A percentile compares a stretch with the other conserved stretches of the same genome.
These are phyloP conservation scores for Istiophorus platypterus DNA, from an alignment of 2,113 vertebrate species.

Conservation along the genomic window DNA sequence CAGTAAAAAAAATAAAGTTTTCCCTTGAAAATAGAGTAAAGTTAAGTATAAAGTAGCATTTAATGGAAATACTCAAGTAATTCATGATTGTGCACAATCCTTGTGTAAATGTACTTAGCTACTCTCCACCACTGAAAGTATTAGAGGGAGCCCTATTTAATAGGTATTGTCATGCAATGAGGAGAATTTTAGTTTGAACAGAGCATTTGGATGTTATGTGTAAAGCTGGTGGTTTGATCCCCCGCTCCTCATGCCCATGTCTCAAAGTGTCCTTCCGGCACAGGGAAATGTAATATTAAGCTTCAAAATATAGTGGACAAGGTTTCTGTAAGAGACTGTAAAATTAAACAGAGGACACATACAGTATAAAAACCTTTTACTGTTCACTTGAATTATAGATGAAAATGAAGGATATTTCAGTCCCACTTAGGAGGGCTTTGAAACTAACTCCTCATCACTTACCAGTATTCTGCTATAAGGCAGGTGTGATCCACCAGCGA, in stretches of 20 bases:
- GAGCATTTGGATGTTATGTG: neutral
- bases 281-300: too few relatives aligned
- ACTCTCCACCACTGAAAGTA: neutral
- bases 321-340: slow-evolving; percentile 1
- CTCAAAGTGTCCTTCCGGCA: too few relatives aligned
- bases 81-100: neutral
- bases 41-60: neutral
- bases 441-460: slow-evolving; percentile 43
- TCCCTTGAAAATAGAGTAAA: neutral
- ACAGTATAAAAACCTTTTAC: slow-evolving; percentile 25
- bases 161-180: neutral
- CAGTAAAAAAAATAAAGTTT: too few relatives aligned
- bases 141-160: neutral
- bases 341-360: slow-evolving; percentile 28
- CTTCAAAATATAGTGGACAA: neutral
- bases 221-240: neutral
- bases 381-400: slow-evolving; percentile 64
- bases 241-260: neutral
- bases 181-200: neutral
- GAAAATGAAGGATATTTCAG: slow-evolving; percentile 55
- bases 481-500: slow-evolving; percentile 20
- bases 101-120: neutral
- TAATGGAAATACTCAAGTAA: neutral
- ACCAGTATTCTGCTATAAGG: slow-evolving; percentile 39
- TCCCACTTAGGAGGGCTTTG: slow-evolving; percentile 38